Conservation (phyloP, 1,140 invertebrate genomes). For the Sinella curviseta region DNA sequence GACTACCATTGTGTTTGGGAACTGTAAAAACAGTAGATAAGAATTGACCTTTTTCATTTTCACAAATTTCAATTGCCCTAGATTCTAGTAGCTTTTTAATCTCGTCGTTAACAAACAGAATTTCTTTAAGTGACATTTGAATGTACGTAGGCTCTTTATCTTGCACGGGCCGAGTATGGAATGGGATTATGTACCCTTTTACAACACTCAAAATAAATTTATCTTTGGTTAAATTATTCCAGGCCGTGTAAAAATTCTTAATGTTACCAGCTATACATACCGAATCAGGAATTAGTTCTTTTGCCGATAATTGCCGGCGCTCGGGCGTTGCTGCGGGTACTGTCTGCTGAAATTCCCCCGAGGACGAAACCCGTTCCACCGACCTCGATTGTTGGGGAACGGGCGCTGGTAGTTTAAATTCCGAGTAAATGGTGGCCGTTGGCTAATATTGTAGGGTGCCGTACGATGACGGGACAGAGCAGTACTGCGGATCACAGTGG, state of each 20-base stretch:
- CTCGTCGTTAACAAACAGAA: not conserved
- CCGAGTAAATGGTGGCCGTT: not conserved
- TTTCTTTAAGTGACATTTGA: not conserved
- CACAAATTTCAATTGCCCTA: conserved; percentile 4
- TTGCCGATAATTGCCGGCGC: not conserved
- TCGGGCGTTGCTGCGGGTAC: not conserved
- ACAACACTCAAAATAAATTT: not conserved
- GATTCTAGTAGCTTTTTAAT: not conserved
- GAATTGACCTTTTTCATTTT: not conserved
- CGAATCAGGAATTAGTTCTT: not conserved
- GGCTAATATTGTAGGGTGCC: not conserved
- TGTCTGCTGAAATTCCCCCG: not conserved
- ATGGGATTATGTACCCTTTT: not conserved
- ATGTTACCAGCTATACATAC: conserved; percentile 2
- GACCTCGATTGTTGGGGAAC: not conserved
- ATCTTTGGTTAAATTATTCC: not conserved
- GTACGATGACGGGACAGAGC: not conserved
- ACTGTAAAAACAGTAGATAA: conserved; percentile 29
- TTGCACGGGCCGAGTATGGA: not conserved
- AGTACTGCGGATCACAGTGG: not conserved
- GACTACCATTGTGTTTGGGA: conserved; percentile 14
- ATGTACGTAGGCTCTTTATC: not conserved
- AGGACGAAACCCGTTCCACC: conserved; percentile 17
- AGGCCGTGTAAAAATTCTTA: not conserved
- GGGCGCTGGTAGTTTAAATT: conserved; percentile 27